These are phyloP conservation scores for Eulithis testata DNA, from an alignment of 2,888 invertebrate genomes.

Conservation along the genomic window DNA sequence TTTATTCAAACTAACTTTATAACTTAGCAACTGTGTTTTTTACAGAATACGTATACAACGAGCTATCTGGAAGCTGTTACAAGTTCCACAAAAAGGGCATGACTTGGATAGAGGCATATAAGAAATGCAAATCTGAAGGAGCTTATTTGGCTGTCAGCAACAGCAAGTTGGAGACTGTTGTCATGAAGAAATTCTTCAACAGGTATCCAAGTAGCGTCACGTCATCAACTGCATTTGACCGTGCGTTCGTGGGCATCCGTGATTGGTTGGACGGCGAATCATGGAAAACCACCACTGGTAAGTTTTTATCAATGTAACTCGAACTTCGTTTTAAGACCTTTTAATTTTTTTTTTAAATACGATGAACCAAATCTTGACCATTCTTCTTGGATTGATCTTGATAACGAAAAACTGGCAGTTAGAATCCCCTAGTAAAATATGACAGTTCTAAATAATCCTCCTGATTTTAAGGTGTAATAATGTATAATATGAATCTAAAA, in stretches of 20 bases:
- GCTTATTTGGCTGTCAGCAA: slow-evolving; percentile 19
- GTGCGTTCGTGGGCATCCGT: slow-evolving; percentile 6
- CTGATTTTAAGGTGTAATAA: too few species aligned
- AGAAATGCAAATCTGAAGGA: slow-evolving; percentile 10
- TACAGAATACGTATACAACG: slow-evolving; percentile 15
- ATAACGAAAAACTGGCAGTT: too few species aligned
- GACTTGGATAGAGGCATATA: slow-evolving; percentile 10
- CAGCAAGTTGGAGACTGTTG: slow-evolving; percentile 4
- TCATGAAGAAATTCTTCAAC: slow-evolving; percentile 8
- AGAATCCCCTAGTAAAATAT: too few species aligned
- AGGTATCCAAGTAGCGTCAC: background rate
- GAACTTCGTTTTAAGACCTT: too few species aligned
- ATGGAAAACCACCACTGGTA: slow-evolving; percentile 10
- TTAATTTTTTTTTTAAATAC: too few species aligned
- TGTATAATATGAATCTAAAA: too few species aligned
- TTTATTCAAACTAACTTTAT: too few species aligned
- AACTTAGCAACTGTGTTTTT: too few species aligned
- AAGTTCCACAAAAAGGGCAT: slow-evolving; percentile 17
- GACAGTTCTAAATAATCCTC: too few species aligned
- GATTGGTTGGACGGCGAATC: slow-evolving; percentile 10
- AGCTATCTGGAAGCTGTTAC: slow-evolving; percentile 22
- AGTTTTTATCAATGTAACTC: background rate
- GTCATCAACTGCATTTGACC: background rate
- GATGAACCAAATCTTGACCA: too few species aligned
- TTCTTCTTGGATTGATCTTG: too few species aligned